Percentiles rank a stretch among this genome's conserved stretches.
phyloP scores from a whole-genome alignment of 1,140 invertebrate species.

The Drosophila novamexicana region DNA sequence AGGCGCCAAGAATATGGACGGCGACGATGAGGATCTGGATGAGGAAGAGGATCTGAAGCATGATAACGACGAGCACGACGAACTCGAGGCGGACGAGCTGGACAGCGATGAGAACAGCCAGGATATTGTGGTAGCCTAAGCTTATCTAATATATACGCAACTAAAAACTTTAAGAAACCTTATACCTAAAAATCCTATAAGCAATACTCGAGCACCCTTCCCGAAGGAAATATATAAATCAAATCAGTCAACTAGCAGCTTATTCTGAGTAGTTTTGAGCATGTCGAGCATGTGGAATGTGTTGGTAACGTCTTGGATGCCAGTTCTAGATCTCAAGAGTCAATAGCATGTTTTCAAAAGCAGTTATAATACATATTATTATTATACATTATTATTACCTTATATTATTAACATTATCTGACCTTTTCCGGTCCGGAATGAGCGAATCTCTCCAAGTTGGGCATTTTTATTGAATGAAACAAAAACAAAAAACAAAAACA shows the following conservation, averaged over 20 bases:
- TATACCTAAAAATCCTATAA: constrained; percentile 73
- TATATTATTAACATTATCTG: constrained; percentile 39
- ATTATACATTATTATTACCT: constrained; percentile 34
- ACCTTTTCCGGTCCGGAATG: constrained; percentile 53
- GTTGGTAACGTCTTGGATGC: constrained; percentile 31
- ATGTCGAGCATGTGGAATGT: constrained; percentile 11
- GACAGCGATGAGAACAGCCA: constrained; percentile 83
- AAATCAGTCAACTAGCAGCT: constrained; percentile 69
- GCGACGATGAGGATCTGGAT: constrained; percentile 47
- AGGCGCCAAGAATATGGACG: constrained; percentile 46
- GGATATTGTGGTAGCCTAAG: constrained; percentile 83
- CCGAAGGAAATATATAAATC: constrained; percentile 34
- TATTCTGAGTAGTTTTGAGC: constrained; percentile 62
- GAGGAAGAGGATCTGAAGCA: constrained; percentile 43
- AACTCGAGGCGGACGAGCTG: constrained; percentile 62
- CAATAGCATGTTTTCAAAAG: constrained; percentile 46
- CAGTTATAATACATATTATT: constrained; percentile 47
- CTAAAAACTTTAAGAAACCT: constrained; percentile 43
- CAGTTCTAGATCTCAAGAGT: constrained; percentile 61
- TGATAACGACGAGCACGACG: constrained; percentile 25
- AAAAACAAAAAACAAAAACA: constrained; percentile 17
- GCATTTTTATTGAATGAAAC: constrained; percentile 67
- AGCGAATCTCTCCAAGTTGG: constrained; percentile 60
- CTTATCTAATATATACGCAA: constrained; percentile 15
- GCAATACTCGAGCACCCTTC: constrained; percentile 80